These are phyloP conservation scores for Dynastes maya DNA, from an alignment of 2,888 invertebrate species.

Conservation along the genomic window DNA sequence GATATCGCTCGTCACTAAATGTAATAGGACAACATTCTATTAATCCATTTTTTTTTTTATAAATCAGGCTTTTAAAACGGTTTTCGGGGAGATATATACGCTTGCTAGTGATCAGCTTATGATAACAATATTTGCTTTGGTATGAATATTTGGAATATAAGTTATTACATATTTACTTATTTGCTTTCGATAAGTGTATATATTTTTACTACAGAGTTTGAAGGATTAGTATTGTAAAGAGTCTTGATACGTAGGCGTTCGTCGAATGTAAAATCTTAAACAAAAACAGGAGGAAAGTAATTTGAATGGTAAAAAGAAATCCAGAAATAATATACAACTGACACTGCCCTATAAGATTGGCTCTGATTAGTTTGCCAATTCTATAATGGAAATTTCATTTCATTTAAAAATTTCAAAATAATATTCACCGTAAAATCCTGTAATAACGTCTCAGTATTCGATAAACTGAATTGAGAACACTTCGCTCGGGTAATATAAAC, in stretches of 20 bases:
- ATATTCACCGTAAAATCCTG: not conserved
- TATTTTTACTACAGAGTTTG: not conserved
- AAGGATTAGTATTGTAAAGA: not conserved
- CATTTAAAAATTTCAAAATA: too few species aligned
- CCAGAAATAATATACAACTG: too few species aligned
- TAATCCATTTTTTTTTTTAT: not conserved
- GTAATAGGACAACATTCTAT: too few species aligned
- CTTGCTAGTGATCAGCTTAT: not conserved
- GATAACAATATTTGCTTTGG: conserved; percentile 14
- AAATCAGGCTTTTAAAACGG: not conserved
- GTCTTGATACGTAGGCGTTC: not conserved
- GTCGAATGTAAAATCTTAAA: too few species aligned
- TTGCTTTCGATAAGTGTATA: not conserved
- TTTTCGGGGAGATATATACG: not conserved
- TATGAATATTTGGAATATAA: not conserved
- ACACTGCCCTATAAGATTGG: too few species aligned
- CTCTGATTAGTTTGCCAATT: too few species aligned
- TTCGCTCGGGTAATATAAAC: not conserved
- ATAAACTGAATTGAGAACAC: not conserved
- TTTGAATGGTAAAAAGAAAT: too few species aligned
- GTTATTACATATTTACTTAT: not conserved
- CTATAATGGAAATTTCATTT: too few species aligned
- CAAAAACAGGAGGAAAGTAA: too few species aligned
- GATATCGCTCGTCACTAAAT: too few species aligned
- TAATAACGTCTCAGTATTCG: not conserved